Base-by-base conservation (phyloP, 2,113 vertebrate genomes). In the Microtus richardsoni region DNA sequence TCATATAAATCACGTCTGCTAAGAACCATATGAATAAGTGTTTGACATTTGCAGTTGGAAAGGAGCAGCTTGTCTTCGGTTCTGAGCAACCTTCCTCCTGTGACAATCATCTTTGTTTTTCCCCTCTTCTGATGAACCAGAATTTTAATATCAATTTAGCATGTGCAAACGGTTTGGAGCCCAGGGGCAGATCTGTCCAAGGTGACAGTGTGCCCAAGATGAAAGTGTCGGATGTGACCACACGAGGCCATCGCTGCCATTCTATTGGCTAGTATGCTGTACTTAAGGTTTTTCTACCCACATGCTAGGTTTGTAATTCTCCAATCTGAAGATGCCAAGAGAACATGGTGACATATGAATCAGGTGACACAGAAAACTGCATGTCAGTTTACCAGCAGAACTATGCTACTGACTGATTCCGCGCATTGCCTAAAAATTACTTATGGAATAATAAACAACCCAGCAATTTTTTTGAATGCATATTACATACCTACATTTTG, bases 31-130 rank as follows among this genome's bases (percentile, higher is more conserved):
- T 96, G 96, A 96, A 78, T 96, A 96, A 54, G 94, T 93, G 88
- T 75, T 96, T 97, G 96, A 93, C 82, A 92, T 24, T 97, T 98
- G 91, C 97, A 82, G 96, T 94, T 93, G 80, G 91, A 93, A 96
- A 95, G 70, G 36, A 94, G 58, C 64, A 24, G 88, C 91, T 95
- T 82, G 88, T 96, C 95, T 97, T 95, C 71, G 16, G 60, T 91
- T 94, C 91, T 91, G 52, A 94, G 92, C 94, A 97, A 52, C 5
- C 88, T 91, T 94, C 79, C 92, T 36, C 68, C 91, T 83, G n/a
- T 94, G 96, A 93, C 84, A 93, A 49, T 97, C 91, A 73, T 93
- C 88, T 75, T 95, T 83, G 94, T 88, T 94, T 36, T 58, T 54
- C 12, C 28, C 21, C 74, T 94, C n/a, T 87, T 91, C 54, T 88